Evolutionary conservation across 2,797 vertebrate species (phyloP), one percentile per base, ranked within the genome.

Genomic region (Acanthiza pusilla): DNA sequence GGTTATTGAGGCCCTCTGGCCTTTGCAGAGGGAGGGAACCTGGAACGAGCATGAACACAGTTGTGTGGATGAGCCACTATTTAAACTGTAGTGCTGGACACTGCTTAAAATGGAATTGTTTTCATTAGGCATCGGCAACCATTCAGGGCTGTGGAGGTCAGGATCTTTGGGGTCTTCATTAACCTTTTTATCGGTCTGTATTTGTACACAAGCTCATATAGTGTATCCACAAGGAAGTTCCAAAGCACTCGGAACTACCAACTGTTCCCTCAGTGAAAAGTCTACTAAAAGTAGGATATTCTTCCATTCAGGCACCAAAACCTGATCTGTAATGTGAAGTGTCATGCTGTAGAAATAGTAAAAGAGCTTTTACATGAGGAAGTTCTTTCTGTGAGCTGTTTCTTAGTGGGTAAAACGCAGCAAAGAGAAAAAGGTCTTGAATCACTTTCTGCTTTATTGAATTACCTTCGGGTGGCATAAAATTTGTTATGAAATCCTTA

Each of bases 231-330:
- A 38, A 77, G 70, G 63, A 75, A 55, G 34, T 38, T 62, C 36
- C 34, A 4, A 86, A 90, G 45, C 30, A 47, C 77, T 84, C 38
- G 22, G 70, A 40, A 43, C 40, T 73, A 14, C 42, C 77, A 51
- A 10, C 48, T 73, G 22, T 78, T 88, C 80, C 76, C 80, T 83
- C n/a, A 8, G n/a, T 67, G 72, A 89, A 79, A 92, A 94, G 61
- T 43, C 65, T 68, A 6, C 89, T 88, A 86, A 94, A 95, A 94
- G 89, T 81, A 88, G 79, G 53, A 6, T 88, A 32, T 72, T 78
- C 95, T 95, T 89, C 93, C 74, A 84, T 98, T 98, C 96, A 97
- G 95, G 89, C 97, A 89, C 98, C 98, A 97, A 91, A 71, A 88
- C 81, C 85, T 36, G 50, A 67, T 91, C 45, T 17, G 27, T 97